A percentile compares a stretch with the other conserved stretches of the same genome.
Conservation (phyloP, 2,113 vertebrate species). For the Sturnus vulgaris region DNA sequence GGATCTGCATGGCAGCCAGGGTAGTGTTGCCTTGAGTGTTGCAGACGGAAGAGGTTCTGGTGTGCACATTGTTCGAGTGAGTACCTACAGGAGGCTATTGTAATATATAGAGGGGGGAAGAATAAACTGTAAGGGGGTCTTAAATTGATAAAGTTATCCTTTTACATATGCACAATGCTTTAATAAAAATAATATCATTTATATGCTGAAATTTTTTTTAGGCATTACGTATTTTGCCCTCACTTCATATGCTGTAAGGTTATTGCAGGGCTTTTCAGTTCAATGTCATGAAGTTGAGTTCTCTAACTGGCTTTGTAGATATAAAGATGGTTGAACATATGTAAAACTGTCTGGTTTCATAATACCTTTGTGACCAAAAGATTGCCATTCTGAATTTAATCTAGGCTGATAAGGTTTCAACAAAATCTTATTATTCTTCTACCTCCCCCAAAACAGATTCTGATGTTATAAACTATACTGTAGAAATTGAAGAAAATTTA, state of each 20-base stretch:
- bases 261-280: neutral
- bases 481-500: neutral
- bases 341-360: neutral
- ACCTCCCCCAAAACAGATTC: neutral
- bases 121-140: neutral
- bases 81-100: constrained; percentile 77
- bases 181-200: neutral
- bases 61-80: constrained; percentile 88
- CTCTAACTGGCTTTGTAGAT: neutral
- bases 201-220: neutral
- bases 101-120: constrained; percentile 14
- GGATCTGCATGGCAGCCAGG: constrained; percentile 93
- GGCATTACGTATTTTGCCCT: neutral
- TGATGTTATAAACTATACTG: neutral
- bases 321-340: neutral
- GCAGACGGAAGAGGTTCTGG: constrained; percentile 88
- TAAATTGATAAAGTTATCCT: neutral
- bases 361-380: neutral
- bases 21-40: constrained; percentile 88
- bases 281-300: neutral
- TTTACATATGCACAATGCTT: neutral
- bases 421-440: neutral
- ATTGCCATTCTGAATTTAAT: neutral
- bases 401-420: neutral
- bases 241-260: neutral